Evolutionary conservation across 2,113 vertebrate genomes (phyloP).

Genomic region (Zosterops japonicus): DNA sequence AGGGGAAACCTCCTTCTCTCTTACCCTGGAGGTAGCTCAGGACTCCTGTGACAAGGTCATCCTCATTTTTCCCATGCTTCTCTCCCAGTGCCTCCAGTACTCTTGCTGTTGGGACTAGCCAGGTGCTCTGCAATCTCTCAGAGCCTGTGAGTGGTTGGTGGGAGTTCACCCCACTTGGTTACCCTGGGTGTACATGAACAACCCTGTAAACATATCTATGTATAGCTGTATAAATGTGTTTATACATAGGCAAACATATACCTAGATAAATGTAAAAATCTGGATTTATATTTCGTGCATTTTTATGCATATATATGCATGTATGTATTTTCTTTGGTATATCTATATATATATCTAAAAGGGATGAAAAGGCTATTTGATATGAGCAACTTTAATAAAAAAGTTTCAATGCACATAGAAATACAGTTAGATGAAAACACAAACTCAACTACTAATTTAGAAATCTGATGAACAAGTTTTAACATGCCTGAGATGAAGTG

Average conservation of each 20-base stretch:
- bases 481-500: neutral
- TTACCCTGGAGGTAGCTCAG: neutral
- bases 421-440: neutral
- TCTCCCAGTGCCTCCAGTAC: neutral
- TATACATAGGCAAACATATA: neutral
- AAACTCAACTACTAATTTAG: neutral
- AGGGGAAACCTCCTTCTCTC: neutral
- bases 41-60: neutral
- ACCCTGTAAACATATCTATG: neutral
- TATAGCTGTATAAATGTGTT: neutral
- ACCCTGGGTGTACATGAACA: neutral
- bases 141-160: neutral
- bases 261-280: neutral
- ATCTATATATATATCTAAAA: neutral
- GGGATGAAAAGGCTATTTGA: neutral
- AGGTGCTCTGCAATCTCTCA: neutral
- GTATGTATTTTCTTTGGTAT: neutral
- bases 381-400: neutral
- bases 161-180: neutral
- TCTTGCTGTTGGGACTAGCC: fast-evolving
- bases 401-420: neutral
- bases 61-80: neutral
- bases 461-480: neutral
- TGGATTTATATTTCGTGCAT: neutral
- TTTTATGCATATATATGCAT: neutral